phyloP scores from a whole-genome alignment of 2,797 vertebrate genomes.

The Syndactyla subalaris region DNA sequence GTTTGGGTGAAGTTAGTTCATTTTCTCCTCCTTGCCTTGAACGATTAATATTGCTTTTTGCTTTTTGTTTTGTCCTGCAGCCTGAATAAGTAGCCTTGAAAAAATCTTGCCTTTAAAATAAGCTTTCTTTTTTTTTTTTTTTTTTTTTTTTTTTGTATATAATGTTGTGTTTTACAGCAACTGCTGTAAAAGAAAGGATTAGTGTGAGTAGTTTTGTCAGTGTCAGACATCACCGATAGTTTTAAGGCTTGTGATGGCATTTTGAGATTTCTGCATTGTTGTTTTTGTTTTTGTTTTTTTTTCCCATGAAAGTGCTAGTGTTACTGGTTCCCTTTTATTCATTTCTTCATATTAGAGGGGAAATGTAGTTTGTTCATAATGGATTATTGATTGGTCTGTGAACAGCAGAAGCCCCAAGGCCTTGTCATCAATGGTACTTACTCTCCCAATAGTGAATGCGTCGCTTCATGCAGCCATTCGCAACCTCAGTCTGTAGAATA shows the following conservation, averaged over 20 bases:
- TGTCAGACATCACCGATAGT: constrained; percentile 11
- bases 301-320: constrained; percentile 50
- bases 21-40: not conserved
- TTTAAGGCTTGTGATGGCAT: constrained; percentile 41
- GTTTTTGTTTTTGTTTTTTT: not conserved
- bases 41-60: constrained; percentile 5
- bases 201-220: constrained; percentile 33
- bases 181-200: not conserved
- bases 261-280: constrained; percentile 47
- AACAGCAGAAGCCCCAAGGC: constrained; percentile 86
- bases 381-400: constrained; percentile 93
- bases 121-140: not conserved
- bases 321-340: constrained; percentile 82
- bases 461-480: constrained; percentile 82
- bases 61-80: not conserved
- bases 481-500: constrained; percentile 68
- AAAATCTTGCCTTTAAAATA: not conserved
- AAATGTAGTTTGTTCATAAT: constrained; percentile 92
- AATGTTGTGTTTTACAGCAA: not conserved
- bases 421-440: constrained; percentile 81
- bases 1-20: not conserved
- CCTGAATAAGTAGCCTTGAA: constrained; percentile 22
- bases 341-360: constrained; percentile 78
- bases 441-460: constrained; percentile 87
- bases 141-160: too few relatives aligned